Base-by-base conservation (phyloP, 2,888 invertebrate genomes). In the Scrobipalpa atriplicella region DNA sequence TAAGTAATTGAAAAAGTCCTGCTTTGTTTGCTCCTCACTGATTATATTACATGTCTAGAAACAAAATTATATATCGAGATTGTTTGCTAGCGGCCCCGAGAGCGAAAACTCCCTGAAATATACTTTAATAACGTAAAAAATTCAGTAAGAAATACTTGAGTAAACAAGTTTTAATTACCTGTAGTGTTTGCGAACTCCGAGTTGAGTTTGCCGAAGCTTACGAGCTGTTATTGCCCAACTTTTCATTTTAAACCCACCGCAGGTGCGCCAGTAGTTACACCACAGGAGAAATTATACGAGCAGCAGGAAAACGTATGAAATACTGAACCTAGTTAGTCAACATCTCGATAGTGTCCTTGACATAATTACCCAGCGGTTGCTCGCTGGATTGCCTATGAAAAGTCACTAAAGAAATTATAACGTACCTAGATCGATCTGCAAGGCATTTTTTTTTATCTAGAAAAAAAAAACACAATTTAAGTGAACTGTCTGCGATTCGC, bases 1-100 rank as follows among this genome's bases (percentile, higher is more conserved):
- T 58, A 58, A 58, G 58, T 58, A 58, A 58, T 58, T n/a, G 36
- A 29, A 58, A 36, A 36, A 58, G 58, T 58, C 58, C n/a, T 58
- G 58, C 18, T 18, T 6, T 58, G 36, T 52, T 52, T 8, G 52
- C 36, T 36, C 58, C 11, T 36, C 36, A 58, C 36, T 36, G 58
- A 58, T 58, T 58, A 36, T 29, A 58, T 58, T 58, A 58, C 36
- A 10, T 13, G 13, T 1, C 11, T 13, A 13, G 13, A 13, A 43
- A 13, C 13, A 43, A 10, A n/a, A 43, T 43, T 43, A 11, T 43
- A 13, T 13, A 43, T 43, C 43, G 6, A 29, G n/a, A 36, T 11
- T 29, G 3, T 8, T 58, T 58, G 58, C 38, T 2, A 29, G 1
- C 7, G 36, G 38, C 13, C n/a, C 58, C 5, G n/a, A 1, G 54